A percentile compares a stretch with the other conserved stretches of the same genome.
These are phyloP conservation scores for Hyles lineata DNA, from an alignment of 2,888 invertebrate species.

Conservation along the genomic window DNA sequence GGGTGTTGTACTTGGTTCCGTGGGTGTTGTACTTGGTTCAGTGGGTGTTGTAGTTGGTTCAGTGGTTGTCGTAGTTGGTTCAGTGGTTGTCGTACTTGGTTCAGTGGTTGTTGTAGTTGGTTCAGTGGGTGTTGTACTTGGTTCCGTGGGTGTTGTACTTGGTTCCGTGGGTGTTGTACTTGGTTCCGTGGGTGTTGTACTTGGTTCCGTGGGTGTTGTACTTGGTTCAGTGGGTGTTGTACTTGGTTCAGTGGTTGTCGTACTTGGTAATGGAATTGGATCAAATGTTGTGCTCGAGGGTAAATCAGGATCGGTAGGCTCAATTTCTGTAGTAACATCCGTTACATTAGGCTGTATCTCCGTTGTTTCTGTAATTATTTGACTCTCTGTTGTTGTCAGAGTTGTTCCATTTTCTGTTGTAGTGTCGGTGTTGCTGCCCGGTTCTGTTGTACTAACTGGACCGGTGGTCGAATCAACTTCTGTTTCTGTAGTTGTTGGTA, in stretches of 20 bases:
- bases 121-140: background rate
- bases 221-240: background rate
- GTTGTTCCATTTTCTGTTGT: background rate
- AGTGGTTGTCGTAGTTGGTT: background rate
- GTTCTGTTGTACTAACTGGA: background rate
- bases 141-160: background rate
- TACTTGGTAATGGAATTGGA: background rate
- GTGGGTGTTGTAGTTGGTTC: conserved; percentile 7
- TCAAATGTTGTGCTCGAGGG: background rate
- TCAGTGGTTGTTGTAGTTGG: conserved; percentile 13
- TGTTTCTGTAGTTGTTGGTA: conserved; percentile 19
- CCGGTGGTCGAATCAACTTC: background rate
- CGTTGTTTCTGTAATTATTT: background rate
- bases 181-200: background rate
- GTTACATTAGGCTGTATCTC: background rate
- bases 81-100: background rate
- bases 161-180: conserved; percentile 7
- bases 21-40: background rate
- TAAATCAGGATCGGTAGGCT: background rate
- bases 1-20: background rate
- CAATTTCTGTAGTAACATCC: conserved; percentile 18
- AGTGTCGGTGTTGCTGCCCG: background rate
- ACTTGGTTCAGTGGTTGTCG: background rate
- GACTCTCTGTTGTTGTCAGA: background rate
- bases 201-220: conserved; percentile 5